phyloP scores from a whole-genome alignment of 53 echinoderm and acorn worm genomes.

The Echinarachnius parma region DNA sequence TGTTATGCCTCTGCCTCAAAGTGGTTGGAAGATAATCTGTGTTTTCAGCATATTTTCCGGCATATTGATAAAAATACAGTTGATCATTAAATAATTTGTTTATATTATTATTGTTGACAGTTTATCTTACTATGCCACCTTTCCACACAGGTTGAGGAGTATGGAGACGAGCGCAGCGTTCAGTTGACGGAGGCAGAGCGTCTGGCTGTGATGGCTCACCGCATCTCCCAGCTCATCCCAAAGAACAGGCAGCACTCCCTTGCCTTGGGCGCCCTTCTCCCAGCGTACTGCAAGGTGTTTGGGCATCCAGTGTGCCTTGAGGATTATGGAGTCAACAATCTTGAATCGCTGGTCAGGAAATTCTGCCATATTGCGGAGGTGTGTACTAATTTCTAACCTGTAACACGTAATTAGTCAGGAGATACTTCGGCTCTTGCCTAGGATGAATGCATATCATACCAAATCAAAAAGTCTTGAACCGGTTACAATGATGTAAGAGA shows the following conservation, averaged over 20 bases:
- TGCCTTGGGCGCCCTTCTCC: constrained; percentile 48
- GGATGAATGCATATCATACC: too few relatives aligned
- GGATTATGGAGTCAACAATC: constrained; percentile 62
- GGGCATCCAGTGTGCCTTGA: constrained; percentile 67
- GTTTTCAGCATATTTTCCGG: not conserved
- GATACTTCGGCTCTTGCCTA: too few relatives aligned
- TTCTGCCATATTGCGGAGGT: constrained; percentile 93
- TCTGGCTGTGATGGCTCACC: constrained; percentile 59
- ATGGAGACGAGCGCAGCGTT: constrained; percentile 67
- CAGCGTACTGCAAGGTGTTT: constrained; percentile 59
- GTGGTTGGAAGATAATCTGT: not conserved
- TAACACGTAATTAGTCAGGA: too few relatives aligned
- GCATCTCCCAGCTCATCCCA: constrained; percentile 56
- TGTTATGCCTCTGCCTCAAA: not conserved
- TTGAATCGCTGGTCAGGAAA: constrained; percentile 55
- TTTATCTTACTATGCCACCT: not conserved
- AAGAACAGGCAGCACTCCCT: constrained; percentile 60
- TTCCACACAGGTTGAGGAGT: constrained; percentile 58
- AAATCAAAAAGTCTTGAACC: too few relatives aligned
- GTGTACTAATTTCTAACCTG: too few relatives aligned
- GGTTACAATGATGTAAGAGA: too few relatives aligned
- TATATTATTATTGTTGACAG: not conserved
- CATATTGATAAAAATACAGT: not conserved
- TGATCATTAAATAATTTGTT: not conserved
- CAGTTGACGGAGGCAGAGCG: constrained; percentile 61